phyloP scores from a whole-genome alignment of 2,888 invertebrate species.

The Drosophila anceps region DNA sequence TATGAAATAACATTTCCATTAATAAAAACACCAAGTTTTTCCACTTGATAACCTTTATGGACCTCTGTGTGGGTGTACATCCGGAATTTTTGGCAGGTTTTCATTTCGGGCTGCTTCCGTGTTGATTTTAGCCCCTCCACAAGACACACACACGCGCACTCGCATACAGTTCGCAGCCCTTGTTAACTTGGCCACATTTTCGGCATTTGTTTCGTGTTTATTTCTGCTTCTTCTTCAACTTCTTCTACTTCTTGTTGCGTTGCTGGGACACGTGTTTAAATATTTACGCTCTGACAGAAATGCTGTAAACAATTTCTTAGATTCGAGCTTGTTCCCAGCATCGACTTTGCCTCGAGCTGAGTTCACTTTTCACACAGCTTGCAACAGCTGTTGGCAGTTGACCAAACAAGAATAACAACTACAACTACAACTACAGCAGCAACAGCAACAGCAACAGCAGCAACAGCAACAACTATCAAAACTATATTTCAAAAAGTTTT shows the following conservation, averaged over 20 bases:
- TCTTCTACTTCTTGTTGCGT: background rate
- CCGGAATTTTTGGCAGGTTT: conserved; percentile 28
- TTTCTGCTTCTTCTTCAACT: conserved; percentile 3
- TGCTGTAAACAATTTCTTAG: conserved; percentile 70
- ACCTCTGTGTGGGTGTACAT: background rate
- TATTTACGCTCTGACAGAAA: conserved; percentile 76
- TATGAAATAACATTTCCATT: conserved; percentile 2
- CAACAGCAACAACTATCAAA: conserved; percentile 9
- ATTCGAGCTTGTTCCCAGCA: conserved; percentile 13
- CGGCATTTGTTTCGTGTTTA: conserved; percentile 38
- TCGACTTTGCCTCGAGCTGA: conserved; percentile 23
- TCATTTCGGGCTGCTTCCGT: conserved; percentile 30
- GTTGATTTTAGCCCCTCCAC: conserved; percentile 2
- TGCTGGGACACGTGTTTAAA: conserved; percentile 77
- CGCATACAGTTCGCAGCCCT: background rate
- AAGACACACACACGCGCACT: background rate
- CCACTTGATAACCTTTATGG: conserved; percentile 9
- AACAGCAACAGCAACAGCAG: conserved; percentile 7
- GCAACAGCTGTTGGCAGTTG: conserved; percentile 61
- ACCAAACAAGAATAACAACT: conserved; percentile 7
- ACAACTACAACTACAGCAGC: conserved; percentile 4
- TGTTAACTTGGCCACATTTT: conserved; percentile 32
- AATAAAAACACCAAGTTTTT: background rate
- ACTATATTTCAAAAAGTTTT: conserved; percentile 31
- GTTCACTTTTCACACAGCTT: conserved; percentile 37